Percentiles rank a stretch among this genome's conserved stretches.
Evolutionary conservation across 2,113 vertebrate species (phyloP).

Genomic region (Protomyctophum bolini): DNA sequence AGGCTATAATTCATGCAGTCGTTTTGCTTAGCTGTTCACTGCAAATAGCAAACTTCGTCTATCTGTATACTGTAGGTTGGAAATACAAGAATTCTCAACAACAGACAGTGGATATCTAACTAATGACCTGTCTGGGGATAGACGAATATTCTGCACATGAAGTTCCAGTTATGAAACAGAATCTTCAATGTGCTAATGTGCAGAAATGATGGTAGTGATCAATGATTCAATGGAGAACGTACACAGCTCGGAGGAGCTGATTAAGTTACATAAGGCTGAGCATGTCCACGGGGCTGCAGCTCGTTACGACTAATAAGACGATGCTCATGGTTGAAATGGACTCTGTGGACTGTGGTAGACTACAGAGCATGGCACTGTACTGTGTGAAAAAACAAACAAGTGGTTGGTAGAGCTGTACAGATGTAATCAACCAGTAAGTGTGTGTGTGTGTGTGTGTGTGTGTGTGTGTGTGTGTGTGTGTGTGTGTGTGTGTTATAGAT

Average conservation of each 20-base stretch:
- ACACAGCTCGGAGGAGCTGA: conserved; percentile 36
- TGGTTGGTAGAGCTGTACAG: no score
- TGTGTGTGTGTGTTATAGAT: no score
- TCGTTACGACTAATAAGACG: not conserved
- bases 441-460: not conserved
- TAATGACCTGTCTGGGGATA: conserved; percentile 63
- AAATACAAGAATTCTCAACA: not conserved
- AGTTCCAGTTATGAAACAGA: conserved; percentile 53
- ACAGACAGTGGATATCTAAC: conserved; percentile 34
- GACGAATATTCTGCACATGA: conserved; percentile 32
- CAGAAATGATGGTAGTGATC: conserved; percentile 58
- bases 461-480: no score
- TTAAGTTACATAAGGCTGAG: conserved; percentile 40
- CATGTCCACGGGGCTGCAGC: conserved; percentile 13
- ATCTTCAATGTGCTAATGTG: conserved; percentile 47
- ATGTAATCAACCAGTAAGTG: not conserved
- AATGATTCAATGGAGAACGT: conserved; percentile 53
- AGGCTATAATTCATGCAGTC: not conserved
- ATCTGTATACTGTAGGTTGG: conserved; percentile 10
- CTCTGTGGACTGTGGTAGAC: no score
- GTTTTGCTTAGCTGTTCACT: conserved; percentile 17
- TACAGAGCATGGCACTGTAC: no score
- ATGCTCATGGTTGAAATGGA: no score
- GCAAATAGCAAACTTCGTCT: conserved; percentile 11
- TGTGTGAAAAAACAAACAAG: no score